A percentile compares a stretch with the other conserved stretches of the same genome.
Evolutionary conservation across 2,113 vertebrate genomes (phyloP).

Genomic region (Corvus hawaiiensis): DNA sequence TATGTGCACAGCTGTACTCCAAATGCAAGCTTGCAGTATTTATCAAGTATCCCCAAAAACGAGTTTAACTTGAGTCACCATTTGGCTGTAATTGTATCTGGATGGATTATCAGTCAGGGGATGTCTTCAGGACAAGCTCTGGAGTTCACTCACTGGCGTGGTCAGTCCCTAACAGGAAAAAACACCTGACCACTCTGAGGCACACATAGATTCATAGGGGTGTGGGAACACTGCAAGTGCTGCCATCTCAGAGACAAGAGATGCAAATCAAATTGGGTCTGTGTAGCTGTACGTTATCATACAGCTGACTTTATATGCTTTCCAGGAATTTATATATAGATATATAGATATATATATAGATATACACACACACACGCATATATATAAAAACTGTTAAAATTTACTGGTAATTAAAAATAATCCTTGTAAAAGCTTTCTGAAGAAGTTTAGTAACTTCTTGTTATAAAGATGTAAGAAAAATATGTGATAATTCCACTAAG

Average conservation of each 20-base stretch:
- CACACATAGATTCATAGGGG: neutral
- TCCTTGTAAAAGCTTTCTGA: neutral
- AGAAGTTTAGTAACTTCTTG: neutral
- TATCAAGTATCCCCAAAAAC: neutral
- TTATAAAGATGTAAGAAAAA: neutral
- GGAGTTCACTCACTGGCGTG: neutral
- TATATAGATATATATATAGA: too few relatives aligned
- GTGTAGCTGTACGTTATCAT: too few relatives aligned
- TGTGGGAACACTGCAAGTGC: neutral
- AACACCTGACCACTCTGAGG: neutral
- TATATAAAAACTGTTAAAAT: neutral
- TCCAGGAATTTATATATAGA: neutral
- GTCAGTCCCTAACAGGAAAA: neutral
- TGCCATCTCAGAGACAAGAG: neutral
- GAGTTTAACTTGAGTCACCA: neutral
- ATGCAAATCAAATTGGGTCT: neutral
- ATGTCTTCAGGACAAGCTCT: neutral
- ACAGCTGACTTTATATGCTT: neutral
- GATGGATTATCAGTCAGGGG: neutral
- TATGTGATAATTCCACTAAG: neutral
- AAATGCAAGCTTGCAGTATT: neutral
- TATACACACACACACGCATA: too few relatives aligned
- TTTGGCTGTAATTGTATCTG: neutral
- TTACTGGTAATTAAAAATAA: neutral
- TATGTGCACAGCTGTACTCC: neutral